Evolutionary conservation across 2,797 vertebrate genomes (phyloP).

Genomic region (Cichlasoma orientale): DNA sequence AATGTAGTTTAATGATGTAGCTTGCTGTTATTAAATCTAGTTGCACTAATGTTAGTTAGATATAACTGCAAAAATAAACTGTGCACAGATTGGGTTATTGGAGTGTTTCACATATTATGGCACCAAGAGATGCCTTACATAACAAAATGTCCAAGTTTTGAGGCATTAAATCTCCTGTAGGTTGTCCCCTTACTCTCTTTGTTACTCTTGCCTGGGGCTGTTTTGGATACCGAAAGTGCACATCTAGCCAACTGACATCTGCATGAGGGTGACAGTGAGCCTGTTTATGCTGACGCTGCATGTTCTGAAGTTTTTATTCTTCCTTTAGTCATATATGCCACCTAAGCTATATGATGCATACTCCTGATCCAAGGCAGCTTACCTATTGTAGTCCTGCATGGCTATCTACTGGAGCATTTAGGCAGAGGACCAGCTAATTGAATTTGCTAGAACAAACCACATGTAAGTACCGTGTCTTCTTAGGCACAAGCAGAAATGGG

Average conservation of each 20-base stretch:
- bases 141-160: neutral
- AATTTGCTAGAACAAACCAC: neutral
- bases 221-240: neutral
- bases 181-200: neutral
- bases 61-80: neutral
- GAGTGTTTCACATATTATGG: neutral
- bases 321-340: neutral
- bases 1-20: neutral
- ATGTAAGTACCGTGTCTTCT: neutral
- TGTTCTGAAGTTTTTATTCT: neutral
- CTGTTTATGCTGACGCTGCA: constrained; percentile 12
- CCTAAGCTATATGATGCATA: neutral
- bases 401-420: neutral
- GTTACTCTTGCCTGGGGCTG: neutral
- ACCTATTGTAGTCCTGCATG: neutral
- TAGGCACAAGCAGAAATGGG: neutral
- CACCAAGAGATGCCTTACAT: neutral
- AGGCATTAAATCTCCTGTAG: neutral
- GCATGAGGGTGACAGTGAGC: neutral
- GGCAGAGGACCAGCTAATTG: neutral
- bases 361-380: neutral
- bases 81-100: neutral
- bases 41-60: neutral
- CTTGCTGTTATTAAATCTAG: neutral
- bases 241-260: neutral